Base-by-base conservation (phyloP, 2,888 invertebrate genomes). In the Myopa tessellatipennis region DNA sequence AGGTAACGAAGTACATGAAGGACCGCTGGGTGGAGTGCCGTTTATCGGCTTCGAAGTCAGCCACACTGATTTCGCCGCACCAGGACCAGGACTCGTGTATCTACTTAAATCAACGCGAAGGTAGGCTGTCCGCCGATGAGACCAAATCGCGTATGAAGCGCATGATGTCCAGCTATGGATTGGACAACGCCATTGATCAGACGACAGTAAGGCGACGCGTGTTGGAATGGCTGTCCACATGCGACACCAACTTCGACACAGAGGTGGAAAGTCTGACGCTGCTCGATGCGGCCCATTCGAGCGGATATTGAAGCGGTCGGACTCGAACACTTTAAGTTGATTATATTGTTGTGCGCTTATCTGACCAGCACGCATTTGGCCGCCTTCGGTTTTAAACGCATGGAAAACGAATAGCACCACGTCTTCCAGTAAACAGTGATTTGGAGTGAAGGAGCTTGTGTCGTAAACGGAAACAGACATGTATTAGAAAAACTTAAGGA, bases 201-300 rank as follows among this genome's bases (percentile, higher is more conserved):
- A 90, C 90, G 58, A 90, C 91, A 40, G 90, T 93, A 79, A 91
- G 92, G 61, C 90, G 91, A 78, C 88, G 93, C 74, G 92, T 93
- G 78, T 91, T 92, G 87, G 93, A 93, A 79, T 93, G 93, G 93
- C 90, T 93, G n/a, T 90, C 91, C 82, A 90, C 91, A 60, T 92
- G 92, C 82, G 92, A 92, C 79, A 84, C 85, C 69, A 87, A 85
- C 78, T 88, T 88, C 58, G 89, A 89, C 80, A 85, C 84, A 6
- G 87, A 89, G 76, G 81, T 88, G 3, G 88, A 88, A 69, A 88
- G 88, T 73, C 79, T 88, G 38, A 83, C 84, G 14, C 82, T 85
- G 7, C 72, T 89, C 71, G 88, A 88, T 26, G 78, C 84, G 75
- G 78, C 82, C 10, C 82, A 85, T 72, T 85, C 26, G 26, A 85